These are phyloP conservation scores for Archilochus colubris DNA, from an alignment of 2,113 vertebrate genomes.

Conservation along the genomic window DNA sequence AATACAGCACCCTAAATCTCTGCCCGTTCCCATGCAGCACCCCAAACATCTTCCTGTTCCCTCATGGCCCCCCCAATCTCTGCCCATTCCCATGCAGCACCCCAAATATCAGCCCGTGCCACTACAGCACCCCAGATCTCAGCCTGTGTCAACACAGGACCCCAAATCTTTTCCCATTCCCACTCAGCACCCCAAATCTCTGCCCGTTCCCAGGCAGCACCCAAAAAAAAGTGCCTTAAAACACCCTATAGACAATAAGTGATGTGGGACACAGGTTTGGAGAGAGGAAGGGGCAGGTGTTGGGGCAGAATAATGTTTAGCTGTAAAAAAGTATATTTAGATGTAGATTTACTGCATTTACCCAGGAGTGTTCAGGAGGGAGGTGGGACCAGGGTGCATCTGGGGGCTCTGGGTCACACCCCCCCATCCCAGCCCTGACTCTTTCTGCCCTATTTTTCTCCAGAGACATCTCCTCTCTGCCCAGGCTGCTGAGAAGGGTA, in stretches of 20 bases:
- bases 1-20: not conserved
- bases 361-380: fast-evolving
- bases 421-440: not conserved
- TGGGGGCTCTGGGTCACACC: not conserved
- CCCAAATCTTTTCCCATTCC: no score
- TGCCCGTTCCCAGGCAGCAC: not conserved
- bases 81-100: not conserved
- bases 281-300: not conserved
- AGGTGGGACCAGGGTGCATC: not conserved
- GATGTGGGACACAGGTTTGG: fast-evolving
- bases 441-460: not conserved
- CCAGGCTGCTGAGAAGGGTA: not conserved
- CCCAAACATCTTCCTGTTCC: not conserved
- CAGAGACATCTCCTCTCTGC: not conserved
- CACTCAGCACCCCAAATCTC: not conserved
- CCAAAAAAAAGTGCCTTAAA: not conserved
- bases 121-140: no score
- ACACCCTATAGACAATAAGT: no score
- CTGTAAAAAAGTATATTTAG: not conserved
- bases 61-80: no score
- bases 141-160: not conserved
- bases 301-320: not conserved
- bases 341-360: fast-evolving
- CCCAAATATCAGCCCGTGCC: not conserved
- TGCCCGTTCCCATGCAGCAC: not conserved